These are phyloP conservation scores for Cygnus atratus DNA, from an alignment of 2,113 vertebrate genomes.

Conservation along the genomic window DNA sequence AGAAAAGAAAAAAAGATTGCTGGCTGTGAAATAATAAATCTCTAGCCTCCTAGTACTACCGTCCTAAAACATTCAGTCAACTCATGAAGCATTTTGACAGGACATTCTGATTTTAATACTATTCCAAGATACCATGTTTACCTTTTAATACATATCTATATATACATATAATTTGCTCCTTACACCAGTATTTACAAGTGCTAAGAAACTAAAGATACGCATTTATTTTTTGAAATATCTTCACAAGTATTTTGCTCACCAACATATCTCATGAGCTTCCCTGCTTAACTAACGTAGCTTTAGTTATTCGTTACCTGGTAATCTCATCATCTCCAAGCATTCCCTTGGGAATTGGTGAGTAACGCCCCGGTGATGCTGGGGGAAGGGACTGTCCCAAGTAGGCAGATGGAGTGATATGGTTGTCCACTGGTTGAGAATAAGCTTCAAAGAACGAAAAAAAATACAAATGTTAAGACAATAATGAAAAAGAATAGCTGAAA, in stretches of 20 bases:
- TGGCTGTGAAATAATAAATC: neutral
- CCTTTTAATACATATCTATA: neutral
- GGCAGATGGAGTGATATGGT: conserved; percentile 88
- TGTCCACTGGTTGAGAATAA: conserved; percentile 89
- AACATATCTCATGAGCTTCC: neutral
- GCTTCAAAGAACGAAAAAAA: conserved; percentile 75
- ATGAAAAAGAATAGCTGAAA: neutral
- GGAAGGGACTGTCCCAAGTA: conserved; percentile 84
- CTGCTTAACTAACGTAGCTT: neutral
- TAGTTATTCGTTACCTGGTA: conserved; percentile 80
- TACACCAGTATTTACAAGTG: neutral
- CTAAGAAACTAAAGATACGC: neutral
- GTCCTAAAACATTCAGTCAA: neutral
- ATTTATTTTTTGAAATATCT: neutral
- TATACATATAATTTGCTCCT: neutral
- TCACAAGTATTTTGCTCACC: neutral
- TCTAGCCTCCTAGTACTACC: neutral
- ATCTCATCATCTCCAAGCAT: conserved; percentile 90
- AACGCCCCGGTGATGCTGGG: conserved; percentile 84
- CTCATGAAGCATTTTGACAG: neutral
- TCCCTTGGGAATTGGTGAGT: conserved; percentile 89
- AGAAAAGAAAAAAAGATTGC: neutral
- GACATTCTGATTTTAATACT: neutral
- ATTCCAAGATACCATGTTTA: neutral
- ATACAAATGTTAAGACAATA: neutral